phyloP scores from a whole-genome alignment of 2,113 vertebrate genomes.

The Malurus melanocephalus region DNA sequence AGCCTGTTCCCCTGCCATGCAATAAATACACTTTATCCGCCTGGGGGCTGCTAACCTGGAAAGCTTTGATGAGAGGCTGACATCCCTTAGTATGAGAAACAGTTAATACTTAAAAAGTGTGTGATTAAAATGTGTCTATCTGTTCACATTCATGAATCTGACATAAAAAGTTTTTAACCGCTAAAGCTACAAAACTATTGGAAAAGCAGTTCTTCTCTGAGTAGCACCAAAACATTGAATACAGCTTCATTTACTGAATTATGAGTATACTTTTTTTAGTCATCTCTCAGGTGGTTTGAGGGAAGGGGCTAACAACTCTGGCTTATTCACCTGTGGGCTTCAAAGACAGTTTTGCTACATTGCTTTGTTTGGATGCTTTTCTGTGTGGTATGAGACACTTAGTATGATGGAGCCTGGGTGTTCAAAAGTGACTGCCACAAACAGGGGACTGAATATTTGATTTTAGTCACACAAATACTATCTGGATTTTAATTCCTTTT shows the following conservation, averaged over 20 bases:
- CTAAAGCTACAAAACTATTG: not conserved
- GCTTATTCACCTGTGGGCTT: not conserved
- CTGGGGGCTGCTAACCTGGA: fast-evolving
- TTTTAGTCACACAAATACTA: not conserved
- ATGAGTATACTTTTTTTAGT: not conserved
- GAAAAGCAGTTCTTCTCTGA: not conserved
- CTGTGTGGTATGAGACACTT: not conserved
- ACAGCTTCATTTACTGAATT: not conserved
- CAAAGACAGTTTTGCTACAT: not conserved
- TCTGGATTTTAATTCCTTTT: not conserved
- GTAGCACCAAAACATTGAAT: not conserved
- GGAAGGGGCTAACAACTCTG: not conserved
- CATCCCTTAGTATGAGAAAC: not conserved
- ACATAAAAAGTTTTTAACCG: not conserved
- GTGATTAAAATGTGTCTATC: not conserved
- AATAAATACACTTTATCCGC: fast-evolving
- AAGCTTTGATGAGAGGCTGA: not conserved
- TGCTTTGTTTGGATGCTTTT: not conserved
- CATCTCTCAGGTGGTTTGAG: not conserved
- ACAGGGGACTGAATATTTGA: not conserved
- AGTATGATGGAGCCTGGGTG: not conserved
- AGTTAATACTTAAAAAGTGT: not conserved
- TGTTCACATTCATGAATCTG: not conserved
- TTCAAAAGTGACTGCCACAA: not conserved
- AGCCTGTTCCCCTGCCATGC: fast-evolving